Conservation (phyloP, 2,113 vertebrate genomes). For the Pollachius pollachius region DNA sequence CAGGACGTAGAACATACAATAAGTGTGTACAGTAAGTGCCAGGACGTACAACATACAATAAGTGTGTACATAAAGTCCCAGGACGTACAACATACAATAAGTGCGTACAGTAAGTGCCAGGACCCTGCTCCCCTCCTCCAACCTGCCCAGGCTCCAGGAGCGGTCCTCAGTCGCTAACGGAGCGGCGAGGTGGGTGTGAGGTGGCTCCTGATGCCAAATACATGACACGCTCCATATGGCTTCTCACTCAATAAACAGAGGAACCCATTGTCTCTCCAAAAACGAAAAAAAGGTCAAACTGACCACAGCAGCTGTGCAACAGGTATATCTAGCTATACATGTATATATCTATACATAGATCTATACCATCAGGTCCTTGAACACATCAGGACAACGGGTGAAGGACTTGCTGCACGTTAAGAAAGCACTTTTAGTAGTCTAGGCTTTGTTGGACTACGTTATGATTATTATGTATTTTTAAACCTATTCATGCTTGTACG, state of each 20-base stretch:
- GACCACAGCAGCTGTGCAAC: conserved; percentile 32
- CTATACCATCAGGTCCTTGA: not conserved
- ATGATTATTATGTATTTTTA: too few relatives aligned
- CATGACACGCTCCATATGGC: conserved; percentile 73
- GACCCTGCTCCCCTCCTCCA: conserved; percentile 54
- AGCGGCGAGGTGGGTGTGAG: conserved; percentile 6
- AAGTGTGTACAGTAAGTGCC: too few relatives aligned
- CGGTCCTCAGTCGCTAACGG: conserved; percentile 70
- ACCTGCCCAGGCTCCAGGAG: conserved; percentile 53
- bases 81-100: too few relatives aligned
- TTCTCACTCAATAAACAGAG: conserved; percentile 67
- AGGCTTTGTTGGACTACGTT: too few relatives aligned
- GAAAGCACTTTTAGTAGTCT: too few relatives aligned
- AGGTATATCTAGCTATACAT: not conserved
- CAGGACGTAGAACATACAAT: too few relatives aligned
- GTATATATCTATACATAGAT: not conserved
- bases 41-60: too few relatives aligned
- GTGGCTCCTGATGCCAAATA: conserved; percentile 70
- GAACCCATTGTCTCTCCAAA: conserved; percentile 69
- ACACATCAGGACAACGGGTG: too few relatives aligned
- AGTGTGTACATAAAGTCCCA: too few relatives aligned
- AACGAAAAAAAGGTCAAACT: conserved; percentile 10
- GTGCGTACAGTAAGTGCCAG: too few relatives aligned
- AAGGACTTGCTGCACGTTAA: too few relatives aligned
- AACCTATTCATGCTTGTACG: too few relatives aligned